These are phyloP conservation scores for Bovichtus diacanthus DNA, from an alignment of 2,797 vertebrate genomes.

Conservation along the genomic window DNA sequence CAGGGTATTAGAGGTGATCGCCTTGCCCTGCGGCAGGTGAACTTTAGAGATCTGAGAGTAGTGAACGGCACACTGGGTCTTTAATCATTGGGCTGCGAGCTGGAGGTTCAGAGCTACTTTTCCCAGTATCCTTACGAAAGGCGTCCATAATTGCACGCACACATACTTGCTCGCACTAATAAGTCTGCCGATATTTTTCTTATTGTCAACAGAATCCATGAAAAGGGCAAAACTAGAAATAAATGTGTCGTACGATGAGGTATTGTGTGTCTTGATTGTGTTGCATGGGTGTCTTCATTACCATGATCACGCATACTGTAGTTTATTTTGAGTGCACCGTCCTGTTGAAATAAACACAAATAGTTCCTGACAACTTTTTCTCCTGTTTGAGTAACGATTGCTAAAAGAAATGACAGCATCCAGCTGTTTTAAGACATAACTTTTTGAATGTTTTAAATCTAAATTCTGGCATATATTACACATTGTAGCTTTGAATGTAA, in stretches of 20 bases:
- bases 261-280: not conserved
- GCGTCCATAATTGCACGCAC: not conserved
- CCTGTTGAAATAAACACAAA: not conserved
- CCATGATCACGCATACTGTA: not conserved
- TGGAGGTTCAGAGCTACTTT: slow-evolving; percentile 17
- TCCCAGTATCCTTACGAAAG: not conserved
- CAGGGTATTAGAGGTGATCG: slow-evolving; percentile 59
- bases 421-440: not conserved
- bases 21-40: slow-evolving; percentile 52
- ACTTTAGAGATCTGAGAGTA: slow-evolving; percentile 50
- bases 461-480: too few species aligned
- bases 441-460: too few species aligned
- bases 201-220: not conserved
- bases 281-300: not conserved
- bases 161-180: not conserved
- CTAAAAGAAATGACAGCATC: not conserved
- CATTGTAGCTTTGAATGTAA: too few species aligned
- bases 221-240: not conserved
- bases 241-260: not conserved
- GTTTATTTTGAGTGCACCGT: not conserved
- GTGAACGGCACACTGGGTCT: slow-evolving; percentile 34
- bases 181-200: not conserved
- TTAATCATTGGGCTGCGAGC: slow-evolving; percentile 37
- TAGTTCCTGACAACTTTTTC: not conserved
- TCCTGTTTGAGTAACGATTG: not conserved